A percentile compares a stretch with the other conserved stretches of the same genome.
Conservation (phyloP, 2,797 vertebrate species). For the Myotis pilosus region DNA sequence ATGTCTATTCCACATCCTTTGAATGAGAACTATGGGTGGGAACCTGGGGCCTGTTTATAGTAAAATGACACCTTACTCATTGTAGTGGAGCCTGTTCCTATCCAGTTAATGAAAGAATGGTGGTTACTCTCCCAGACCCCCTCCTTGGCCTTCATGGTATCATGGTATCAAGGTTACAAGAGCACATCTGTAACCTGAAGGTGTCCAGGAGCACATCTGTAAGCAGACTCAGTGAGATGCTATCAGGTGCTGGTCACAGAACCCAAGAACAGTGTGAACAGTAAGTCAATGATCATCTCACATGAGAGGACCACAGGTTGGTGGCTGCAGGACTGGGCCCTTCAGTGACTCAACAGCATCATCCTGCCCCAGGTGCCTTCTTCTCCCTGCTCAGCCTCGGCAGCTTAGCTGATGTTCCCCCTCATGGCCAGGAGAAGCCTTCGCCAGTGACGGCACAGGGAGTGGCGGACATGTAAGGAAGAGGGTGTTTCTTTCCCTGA, state of each 20-base stretch:
- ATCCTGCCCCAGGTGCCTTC: accelerated
- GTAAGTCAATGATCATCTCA: background rate
- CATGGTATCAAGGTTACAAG: background rate
- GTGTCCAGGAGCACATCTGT: too few species aligned
- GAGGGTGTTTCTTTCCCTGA: background rate
- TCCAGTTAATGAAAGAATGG: background rate
- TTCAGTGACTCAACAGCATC: background rate
- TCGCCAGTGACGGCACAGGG: background rate
- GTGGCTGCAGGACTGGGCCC: background rate
- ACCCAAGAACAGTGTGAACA: background rate
- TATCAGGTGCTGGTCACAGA: background rate
- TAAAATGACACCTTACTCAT: background rate
- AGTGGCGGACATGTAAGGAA: background rate
- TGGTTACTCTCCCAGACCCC: background rate
- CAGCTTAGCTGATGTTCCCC: background rate
- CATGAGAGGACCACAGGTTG: background rate
- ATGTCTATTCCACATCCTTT: background rate
- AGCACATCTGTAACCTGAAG: background rate
- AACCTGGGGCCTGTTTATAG: background rate
- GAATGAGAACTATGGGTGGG: background rate
- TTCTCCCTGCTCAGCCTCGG: background rate
- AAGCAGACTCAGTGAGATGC: background rate
- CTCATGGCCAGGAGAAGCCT: background rate
- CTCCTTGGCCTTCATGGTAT: background rate
- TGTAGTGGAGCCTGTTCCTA: background rate